Conservation (phyloP, 2,113 vertebrate species). For the Misgurnus anguillicaudatus region DNA sequence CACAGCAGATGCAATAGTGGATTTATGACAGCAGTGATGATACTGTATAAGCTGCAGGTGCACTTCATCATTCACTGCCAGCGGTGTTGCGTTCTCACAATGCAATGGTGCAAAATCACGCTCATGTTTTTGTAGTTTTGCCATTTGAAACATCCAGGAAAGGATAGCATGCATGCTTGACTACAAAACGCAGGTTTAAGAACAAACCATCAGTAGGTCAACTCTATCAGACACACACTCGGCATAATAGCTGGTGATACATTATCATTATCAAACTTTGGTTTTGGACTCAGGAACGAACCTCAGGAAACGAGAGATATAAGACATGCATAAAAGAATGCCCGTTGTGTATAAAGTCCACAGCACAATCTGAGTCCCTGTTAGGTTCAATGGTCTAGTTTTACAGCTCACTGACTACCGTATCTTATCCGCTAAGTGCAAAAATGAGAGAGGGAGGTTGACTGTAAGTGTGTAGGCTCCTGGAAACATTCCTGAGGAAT, state of each 20-base stretch:
- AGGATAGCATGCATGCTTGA: neutral
- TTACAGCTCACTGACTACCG: conserved; percentile 50
- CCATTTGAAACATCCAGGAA: conserved; percentile 15
- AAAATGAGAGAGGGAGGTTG: neutral
- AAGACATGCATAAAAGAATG: neutral
- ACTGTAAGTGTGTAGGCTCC: conserved; percentile 9
- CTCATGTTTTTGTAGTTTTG: neutral
- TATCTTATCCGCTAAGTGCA: conserved; percentile 40
- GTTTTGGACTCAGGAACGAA: neutral
- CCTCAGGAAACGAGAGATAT: conserved; percentile 9
- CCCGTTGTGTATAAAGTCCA: conserved; percentile 46
- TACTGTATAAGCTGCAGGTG: conserved; percentile 6
- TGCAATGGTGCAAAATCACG: conserved; percentile 3
- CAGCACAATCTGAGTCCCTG: conserved; percentile 21
- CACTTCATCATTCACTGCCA: neutral
- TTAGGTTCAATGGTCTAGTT: conserved; percentile 52
- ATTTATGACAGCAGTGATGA: conserved; percentile 2
- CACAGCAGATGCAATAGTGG: neutral
- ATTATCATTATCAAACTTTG: conserved; percentile 30
- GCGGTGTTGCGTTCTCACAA: conserved; percentile 1
- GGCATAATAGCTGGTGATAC: conserved; percentile 39
- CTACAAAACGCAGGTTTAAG: neutral
- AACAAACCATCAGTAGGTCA: conserved; percentile 2
- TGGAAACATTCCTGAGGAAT: conserved; percentile 1
- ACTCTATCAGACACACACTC: conserved; percentile 32